A percentile compares a stretch with the other conserved stretches of the same genome.
phyloP scores from a whole-genome alignment of 2,797 vertebrate species.

The Sylvilagus floridanus region DNA sequence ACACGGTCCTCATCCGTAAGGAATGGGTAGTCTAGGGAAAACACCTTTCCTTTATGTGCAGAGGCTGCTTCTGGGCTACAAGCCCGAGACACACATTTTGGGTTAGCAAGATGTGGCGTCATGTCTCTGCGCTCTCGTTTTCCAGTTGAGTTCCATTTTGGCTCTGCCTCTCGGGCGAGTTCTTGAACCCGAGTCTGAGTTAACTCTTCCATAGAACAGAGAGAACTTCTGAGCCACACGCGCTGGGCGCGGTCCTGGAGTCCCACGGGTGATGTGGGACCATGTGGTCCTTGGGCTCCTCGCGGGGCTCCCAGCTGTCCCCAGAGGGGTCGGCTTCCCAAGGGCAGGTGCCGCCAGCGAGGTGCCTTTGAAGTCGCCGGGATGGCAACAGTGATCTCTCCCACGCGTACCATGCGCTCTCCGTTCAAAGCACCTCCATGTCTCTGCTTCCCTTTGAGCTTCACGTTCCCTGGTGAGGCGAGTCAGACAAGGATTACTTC shows the following conservation, averaged over 20 bases:
- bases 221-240: neutral
- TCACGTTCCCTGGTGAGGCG: slow-evolving; percentile 12
- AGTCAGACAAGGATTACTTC: slow-evolving; percentile 39
- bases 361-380: neutral
- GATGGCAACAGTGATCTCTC: slow-evolving; percentile 59
- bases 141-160: neutral
- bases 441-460: slow-evolving; percentile 48
- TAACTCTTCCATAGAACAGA: neutral
- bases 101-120: neutral
- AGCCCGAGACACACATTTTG: neutral
- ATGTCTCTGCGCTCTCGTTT: neutral
- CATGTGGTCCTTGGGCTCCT: neutral
- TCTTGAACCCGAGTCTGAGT: neutral
- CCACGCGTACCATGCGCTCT: slow-evolving; percentile 21
- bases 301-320: neutral
- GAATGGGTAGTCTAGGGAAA: neutral
- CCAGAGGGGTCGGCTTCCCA: slow-evolving; percentile 38
- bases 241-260: neutral
- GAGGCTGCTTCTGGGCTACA: neutral
- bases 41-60: neutral
- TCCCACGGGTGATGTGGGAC: neutral
- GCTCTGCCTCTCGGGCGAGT: neutral
- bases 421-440: slow-evolving; percentile 64
- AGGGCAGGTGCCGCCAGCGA: neutral
- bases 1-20: neutral